A percentile compares a stretch with the other conserved stretches of the same genome.
These are phyloP conservation scores for Rhamphomyia laevipes DNA, from an alignment of 2,888 invertebrate species.

Conservation along the genomic window DNA sequence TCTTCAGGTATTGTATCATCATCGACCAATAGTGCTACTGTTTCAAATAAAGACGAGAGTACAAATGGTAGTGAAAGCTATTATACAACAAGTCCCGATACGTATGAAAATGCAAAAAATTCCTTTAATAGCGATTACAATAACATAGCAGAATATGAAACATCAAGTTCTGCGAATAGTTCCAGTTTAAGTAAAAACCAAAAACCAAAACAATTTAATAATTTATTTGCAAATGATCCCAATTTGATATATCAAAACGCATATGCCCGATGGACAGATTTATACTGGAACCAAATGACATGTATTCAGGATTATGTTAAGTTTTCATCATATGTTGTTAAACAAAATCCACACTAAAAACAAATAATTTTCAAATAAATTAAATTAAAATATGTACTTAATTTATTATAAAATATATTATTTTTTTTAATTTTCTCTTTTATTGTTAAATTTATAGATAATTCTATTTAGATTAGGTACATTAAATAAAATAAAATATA, in stretches of 20 bases:
- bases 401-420: no score
- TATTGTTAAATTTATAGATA: no score
- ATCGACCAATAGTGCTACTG: neutral
- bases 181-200: no score
- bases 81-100: slow-evolving; percentile 4
- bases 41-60: neutral
- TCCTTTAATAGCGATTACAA: slow-evolving; percentile 5
- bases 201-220: neutral
- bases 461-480: no score
- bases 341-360: slow-evolving; percentile 5
- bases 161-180: slow-evolving; percentile 5
- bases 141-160: slow-evolving; percentile 13
- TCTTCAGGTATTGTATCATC: slow-evolving; percentile 29
- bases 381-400: neutral
- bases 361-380: neutral
- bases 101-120: slow-evolving; percentile 17
- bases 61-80: neutral
- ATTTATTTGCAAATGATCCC: neutral
- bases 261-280: slow-evolving; percentile 21
- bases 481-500: no score
- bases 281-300: slow-evolving; percentile 24
- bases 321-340: slow-evolving; percentile 16
- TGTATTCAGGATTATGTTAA: slow-evolving; percentile 23
- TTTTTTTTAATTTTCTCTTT: no score
- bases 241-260: slow-evolving; percentile 15